Percentiles rank a stretch among this genome's conserved stretches.
These are phyloP conservation scores for Pogonus chalceus DNA, from an alignment of 1,140 invertebrate genomes.

Conservation along the genomic window DNA sequence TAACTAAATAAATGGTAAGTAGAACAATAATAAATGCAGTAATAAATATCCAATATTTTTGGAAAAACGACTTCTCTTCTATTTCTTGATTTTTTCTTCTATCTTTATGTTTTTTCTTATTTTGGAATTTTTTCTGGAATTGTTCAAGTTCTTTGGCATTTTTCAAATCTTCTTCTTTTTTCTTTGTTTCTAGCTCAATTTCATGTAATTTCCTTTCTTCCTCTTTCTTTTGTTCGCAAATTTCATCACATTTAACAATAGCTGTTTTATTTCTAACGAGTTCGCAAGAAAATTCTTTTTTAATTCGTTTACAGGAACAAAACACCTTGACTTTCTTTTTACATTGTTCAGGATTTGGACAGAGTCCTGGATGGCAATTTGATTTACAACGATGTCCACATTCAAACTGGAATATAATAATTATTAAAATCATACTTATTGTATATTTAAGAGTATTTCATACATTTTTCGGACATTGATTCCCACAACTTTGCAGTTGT, in stretches of 20 bases:
- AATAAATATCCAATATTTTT: conserved; percentile 37
- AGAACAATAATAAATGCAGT: conserved; percentile 26
- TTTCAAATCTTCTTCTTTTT: conserved; percentile 48
- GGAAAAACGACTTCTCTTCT: conserved; percentile 32
- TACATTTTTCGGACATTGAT: conserved; percentile 78
- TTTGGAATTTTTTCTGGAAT: conserved; percentile 59
- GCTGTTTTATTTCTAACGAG: conserved; percentile 42
- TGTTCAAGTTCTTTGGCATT: conserved; percentile 59
- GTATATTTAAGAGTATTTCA: conserved; percentile 30
- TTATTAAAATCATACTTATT: no score
- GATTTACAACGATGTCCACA: conserved; percentile 68
- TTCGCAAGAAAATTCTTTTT: conserved; percentile 65
- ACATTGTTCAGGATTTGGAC: conserved; percentile 56
- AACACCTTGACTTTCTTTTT: conserved; percentile 68
- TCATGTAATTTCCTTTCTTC: conserved; percentile 41
- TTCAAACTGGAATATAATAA: no score
- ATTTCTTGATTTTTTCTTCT: conserved; percentile 33
- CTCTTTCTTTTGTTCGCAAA: conserved; percentile 46
- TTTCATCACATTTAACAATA: conserved; percentile 48
- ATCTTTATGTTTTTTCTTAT: conserved; percentile 41
- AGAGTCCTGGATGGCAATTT: conserved; percentile 67
- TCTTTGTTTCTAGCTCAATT: conserved; percentile 41
- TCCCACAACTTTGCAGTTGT: conserved; percentile 59
- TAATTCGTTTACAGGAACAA: conserved; percentile 70
- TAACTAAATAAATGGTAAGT: conserved; percentile 26